A percentile compares a stretch with the other conserved stretches of the same genome.
Conservation (phyloP, 1,140 invertebrate species). For the Coenobita brevimanus region DNA sequence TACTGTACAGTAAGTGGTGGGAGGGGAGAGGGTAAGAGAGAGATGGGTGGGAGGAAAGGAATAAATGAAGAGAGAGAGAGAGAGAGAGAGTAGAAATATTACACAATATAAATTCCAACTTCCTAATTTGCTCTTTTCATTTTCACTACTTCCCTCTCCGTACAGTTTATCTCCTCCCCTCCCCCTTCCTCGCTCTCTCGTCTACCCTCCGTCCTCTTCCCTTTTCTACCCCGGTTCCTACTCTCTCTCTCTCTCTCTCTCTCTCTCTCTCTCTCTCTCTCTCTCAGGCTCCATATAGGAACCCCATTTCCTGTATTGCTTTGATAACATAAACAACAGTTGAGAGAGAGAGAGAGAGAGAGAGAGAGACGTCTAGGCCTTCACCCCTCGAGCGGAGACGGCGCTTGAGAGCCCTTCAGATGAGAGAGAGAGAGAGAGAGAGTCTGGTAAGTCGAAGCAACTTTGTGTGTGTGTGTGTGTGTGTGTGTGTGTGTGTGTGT, state of each 20-base stretch:
- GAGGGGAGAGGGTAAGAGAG: not conserved
- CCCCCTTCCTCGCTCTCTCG: not conserved
- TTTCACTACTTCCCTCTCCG: too few relatives aligned
- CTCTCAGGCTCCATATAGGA: not conserved
- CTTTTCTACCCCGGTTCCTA: not conserved
- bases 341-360: too few relatives aligned
- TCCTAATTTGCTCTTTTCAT: too few relatives aligned
- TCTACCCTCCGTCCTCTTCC: not conserved
- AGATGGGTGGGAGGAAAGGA: not conserved
- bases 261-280: slow-evolving; percentile 10
- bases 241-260: slow-evolving; percentile 27
- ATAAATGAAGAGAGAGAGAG: slow-evolving; percentile 13
- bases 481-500: not conserved
- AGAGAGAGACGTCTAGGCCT: too few relatives aligned
- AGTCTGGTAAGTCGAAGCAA: too few relatives aligned
- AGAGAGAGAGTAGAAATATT: slow-evolving; percentile 1
- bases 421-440: not conserved
- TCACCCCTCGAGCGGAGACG: too few relatives aligned
- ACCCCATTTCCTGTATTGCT: not conserved
- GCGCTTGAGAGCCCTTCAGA: not conserved
- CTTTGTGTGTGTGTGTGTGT: too few relatives aligned
- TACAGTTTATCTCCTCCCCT: not conserved
- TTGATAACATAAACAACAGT: not conserved
- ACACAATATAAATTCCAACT: too few relatives aligned
- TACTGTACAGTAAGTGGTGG: not conserved